Conservation (phyloP, 2,113 vertebrate species). For the Deroptyus accipitrinus region DNA sequence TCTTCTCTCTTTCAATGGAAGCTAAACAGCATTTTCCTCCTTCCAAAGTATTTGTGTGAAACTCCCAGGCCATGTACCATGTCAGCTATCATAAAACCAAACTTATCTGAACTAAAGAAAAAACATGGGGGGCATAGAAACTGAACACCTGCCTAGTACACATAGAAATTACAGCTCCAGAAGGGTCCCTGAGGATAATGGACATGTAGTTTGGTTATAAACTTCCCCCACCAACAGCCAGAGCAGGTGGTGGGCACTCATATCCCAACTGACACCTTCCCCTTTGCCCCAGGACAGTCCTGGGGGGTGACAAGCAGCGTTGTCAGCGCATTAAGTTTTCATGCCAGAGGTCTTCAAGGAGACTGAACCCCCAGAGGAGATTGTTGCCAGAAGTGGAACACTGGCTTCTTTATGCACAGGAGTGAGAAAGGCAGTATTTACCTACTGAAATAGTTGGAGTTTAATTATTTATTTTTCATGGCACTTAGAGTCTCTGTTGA, state of each 20-base stretch:
- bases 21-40: neutral
- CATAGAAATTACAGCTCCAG: neutral
- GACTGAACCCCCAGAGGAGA: neutral
- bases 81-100: neutral
- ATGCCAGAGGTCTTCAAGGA: neutral
- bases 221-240: neutral
- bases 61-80: fast-evolving
- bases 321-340: fast-evolving
- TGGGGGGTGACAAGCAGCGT: fast-evolving
- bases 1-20: neutral
- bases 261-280: neutral
- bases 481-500: neutral
- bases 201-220: fast-evolving
- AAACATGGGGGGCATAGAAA: neutral
- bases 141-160: neutral
- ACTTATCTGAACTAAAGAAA: neutral
- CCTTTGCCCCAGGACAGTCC: neutral
- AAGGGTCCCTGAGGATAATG: neutral
- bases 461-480: slow-evolving; percentile 11
- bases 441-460: neutral
- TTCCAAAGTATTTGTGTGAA: neutral
- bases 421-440: neutral
- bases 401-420: neutral
- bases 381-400: neutral
- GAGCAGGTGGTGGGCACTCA: neutral